These are phyloP conservation scores for Pheosia gnoma DNA, from an alignment of 2,888 invertebrate genomes.

Conservation along the genomic window DNA sequence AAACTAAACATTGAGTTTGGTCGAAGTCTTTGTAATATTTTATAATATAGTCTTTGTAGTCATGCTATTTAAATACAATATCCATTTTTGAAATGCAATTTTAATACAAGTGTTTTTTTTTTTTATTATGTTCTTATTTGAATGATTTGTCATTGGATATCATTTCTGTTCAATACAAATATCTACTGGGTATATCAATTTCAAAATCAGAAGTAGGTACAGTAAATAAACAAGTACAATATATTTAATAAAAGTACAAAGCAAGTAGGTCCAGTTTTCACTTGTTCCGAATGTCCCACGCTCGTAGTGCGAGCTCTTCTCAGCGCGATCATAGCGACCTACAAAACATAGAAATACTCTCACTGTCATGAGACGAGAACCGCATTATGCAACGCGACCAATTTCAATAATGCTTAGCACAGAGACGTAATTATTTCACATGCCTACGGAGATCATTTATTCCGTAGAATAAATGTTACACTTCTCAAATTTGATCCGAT, in stretches of 20 bases:
- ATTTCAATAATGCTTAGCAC: constrained; percentile 25
- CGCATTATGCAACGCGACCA: constrained; percentile 41
- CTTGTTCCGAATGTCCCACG: constrained; percentile 58
- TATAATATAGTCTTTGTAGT: neutral
- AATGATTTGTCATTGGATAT: too few relatives aligned
- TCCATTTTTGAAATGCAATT: too few relatives aligned
- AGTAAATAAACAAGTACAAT: neutral
- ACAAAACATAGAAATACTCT: constrained; percentile 74
- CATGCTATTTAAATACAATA: too few relatives aligned
- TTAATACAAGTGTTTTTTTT: too few relatives aligned
- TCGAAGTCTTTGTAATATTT: neutral
- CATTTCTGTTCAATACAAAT: too few relatives aligned
- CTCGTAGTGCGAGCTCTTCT: constrained; percentile 26
- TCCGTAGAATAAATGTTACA: neutral
- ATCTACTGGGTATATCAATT: too few relatives aligned
- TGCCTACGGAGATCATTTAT: constrained; percentile 10
- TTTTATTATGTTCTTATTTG: too few relatives aligned
- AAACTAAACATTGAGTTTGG: neutral
- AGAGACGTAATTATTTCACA: constrained; percentile 15
- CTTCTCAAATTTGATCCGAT: too few relatives aligned
- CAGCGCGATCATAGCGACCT: constrained; percentile 68
- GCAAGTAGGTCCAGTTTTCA: constrained; percentile 52
- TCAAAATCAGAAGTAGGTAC: too few relatives aligned
- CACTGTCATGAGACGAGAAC: constrained; percentile 57
- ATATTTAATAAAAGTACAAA: neutral